Percentiles rank a stretch among this genome's conserved stretches.
Evolutionary conservation across 2,888 invertebrate species (phyloP).

Genomic region (Apoda limacodes): DNA sequence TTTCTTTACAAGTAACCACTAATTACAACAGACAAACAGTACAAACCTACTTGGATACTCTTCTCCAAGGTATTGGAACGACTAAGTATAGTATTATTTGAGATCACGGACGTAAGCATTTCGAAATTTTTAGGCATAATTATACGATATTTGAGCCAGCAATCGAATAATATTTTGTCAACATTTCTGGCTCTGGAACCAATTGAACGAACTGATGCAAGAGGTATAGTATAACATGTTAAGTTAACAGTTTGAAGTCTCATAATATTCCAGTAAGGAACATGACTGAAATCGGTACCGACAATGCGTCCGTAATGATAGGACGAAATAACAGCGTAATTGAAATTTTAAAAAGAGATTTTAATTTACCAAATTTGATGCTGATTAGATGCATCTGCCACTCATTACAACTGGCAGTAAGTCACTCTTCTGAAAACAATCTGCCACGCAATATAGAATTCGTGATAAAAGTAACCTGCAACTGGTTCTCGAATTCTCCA

Average conservation of each 20-base stretch:
- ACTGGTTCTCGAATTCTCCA: constrained; percentile 8
- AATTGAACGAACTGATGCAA: constrained; percentile 11
- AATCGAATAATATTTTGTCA: no score
- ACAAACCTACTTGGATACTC: no score
- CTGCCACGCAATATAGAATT: constrained; percentile 9
- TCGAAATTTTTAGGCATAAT: no score
- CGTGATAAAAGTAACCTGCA: constrained; percentile 7
- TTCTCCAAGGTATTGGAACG: no score
- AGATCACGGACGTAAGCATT: no score
- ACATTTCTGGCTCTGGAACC: constrained; percentile 14
- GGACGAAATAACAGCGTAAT: no score
- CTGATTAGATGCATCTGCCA: constrained; percentile 9
- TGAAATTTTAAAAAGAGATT: constrained; percentile 5
- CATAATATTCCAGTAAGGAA: no score
- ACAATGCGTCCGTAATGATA: constrained; percentile 5
- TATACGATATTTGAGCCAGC: no score
- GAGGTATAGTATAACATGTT: not conserved
- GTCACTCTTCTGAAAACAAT: constrained; percentile 8
- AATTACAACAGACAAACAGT: no score
- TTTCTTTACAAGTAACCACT: no score
- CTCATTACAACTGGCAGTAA: constrained; percentile 9
- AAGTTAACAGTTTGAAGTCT: constrained; percentile 1
- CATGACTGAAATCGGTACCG: constrained; percentile 1
- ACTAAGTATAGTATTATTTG: no score
- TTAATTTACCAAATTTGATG: constrained; percentile 2